Evolutionary conservation across 2,797 vertebrate genomes (phyloP).

Genomic region (Schizopygopsis malacanthus): DNA sequence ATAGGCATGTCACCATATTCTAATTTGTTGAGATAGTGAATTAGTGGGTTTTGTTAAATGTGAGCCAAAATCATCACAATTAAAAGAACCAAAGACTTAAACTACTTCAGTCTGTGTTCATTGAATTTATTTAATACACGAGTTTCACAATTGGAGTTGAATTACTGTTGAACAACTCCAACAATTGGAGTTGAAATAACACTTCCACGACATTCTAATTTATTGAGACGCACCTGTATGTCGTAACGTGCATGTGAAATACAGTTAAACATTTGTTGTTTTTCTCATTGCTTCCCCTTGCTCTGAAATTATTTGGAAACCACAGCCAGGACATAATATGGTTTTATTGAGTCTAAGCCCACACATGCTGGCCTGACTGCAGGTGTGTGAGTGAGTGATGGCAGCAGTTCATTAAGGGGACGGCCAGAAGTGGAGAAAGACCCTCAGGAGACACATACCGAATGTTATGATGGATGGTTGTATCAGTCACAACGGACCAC

Average conservation of each 20-base stretch:
- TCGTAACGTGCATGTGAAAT: background rate
- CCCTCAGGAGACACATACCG: conserved; percentile 77
- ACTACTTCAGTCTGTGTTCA: too few species aligned
- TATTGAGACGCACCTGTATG: background rate
- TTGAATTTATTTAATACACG: too few species aligned
- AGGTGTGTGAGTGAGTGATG: conserved; percentile 75
- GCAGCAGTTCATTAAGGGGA: conserved; percentile 75
- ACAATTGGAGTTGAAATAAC: too few species aligned
- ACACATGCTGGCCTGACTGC: conserved; percentile 55
- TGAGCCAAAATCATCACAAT: too few species aligned
- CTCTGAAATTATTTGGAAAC: conserved; percentile 21
- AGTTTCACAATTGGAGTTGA: too few species aligned
- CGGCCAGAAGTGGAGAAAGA: conserved; percentile 63
- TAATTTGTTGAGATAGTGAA: too few species aligned
- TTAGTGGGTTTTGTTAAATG: too few species aligned
- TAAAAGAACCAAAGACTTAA: too few species aligned
- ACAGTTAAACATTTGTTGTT: conserved; percentile 18
- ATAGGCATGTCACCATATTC: too few species aligned
- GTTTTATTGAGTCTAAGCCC: conserved; percentile 56
- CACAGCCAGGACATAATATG: conserved; percentile 3
- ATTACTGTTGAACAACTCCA: too few species aligned
- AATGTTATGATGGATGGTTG: conserved; percentile 76
- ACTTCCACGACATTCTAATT: too few species aligned
- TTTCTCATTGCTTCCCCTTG: background rate
- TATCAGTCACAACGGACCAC: conserved; percentile 67